Evolutionary conservation across 2,888 invertebrate species (phyloP), one percentile per base, ranked within the genome.

Genomic region (Sturmia bella): DNA sequence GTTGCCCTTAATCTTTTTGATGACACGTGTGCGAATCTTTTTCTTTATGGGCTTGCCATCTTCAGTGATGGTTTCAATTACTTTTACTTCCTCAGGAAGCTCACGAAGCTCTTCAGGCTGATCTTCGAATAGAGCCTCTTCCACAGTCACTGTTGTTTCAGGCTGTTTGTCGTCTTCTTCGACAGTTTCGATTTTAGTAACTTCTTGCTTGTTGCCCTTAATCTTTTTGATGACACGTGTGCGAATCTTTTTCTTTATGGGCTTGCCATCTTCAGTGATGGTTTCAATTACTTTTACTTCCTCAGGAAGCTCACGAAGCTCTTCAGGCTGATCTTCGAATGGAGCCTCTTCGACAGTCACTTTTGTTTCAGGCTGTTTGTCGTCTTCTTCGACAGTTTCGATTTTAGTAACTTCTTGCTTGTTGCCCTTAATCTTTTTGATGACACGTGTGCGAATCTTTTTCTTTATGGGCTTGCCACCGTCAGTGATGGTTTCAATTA

Each of bases 211-310:
- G 17, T 45, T 17, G 17, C 63, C 63, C 63, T 45, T 63, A 2
- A 63, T 27, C 17, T 63, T 63, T 13, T 63, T 63, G 27, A 78
- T 82, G 1, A 78, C 59, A 0, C 82, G 82, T 12, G 78, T 82
- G 11, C 82, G 78, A 74, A 72, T 83, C 79, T 3, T 80, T 78
- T 27, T 76, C 7, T 72, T 72, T 19, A 12, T 72, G 0, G 72
- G 78, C n/a, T 80, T 85, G 19, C 84, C 84, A 7, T 85, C 85
- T 73, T 85, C 84, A 17, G 84, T 61, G 24, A 85, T 78, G 1
- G 83, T 79, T 73, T 85, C 84, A 19, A 85, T 79, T 45, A 84
- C 80, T 11, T 69, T 80, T 9, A 85, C 83, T 74, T 85, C 84
- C 78, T 85, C 72, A n/a, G 72, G 72, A 52, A 72, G 50, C 3